phyloP scores from a whole-genome alignment of 2,113 vertebrate genomes.

The Malurus melanocephalus region DNA sequence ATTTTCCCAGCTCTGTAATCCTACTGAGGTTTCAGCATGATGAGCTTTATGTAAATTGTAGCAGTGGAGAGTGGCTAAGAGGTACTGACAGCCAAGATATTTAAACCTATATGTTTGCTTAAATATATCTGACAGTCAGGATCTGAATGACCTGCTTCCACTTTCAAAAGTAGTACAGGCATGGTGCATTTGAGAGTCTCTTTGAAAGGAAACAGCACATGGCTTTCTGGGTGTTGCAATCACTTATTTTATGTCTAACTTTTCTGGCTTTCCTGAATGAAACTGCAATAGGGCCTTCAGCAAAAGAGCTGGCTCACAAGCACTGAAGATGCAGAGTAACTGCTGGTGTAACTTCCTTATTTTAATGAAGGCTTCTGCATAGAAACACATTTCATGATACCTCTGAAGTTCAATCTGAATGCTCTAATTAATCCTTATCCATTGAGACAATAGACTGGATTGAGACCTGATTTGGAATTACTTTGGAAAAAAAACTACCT shows the following conservation, averaged over 20 bases:
- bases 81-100: neutral
- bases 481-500: neutral
- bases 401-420: neutral
- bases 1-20: neutral
- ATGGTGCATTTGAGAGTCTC: neutral
- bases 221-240: neutral
- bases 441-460: neutral
- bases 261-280: constrained; percentile 1
- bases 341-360: neutral
- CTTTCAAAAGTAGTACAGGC: neutral
- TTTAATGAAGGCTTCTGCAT: neutral
- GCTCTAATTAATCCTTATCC: neutral
- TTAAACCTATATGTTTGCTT: neutral
- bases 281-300: neutral
- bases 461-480: neutral
- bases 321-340: neutral
- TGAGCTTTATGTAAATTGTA: neutral
- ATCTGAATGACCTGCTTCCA: neutral
- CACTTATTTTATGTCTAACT: neutral
- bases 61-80: neutral
- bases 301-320: neutral
- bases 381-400: neutral
- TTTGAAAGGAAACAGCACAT: neutral
- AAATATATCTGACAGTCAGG: neutral
- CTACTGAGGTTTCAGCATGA: neutral